phyloP scores from a whole-genome alignment of 1,140 invertebrate species.

The Laupala kohalensis region DNA sequence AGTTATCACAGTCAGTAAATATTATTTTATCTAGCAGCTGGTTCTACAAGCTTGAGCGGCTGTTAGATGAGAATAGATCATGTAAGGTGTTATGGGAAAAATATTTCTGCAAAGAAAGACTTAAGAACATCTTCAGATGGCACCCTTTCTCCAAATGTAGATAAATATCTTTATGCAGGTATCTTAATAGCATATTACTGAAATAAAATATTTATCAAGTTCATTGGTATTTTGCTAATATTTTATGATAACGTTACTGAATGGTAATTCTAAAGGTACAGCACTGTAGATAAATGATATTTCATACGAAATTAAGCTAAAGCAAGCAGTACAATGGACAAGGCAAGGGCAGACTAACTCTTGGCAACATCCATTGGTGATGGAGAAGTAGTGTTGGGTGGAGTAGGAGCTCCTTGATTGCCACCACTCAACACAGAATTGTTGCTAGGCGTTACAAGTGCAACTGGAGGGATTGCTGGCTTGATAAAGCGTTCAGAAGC shows the following conservation, averaged over 20 bases:
- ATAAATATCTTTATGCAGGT: background rate
- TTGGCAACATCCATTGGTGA: conserved; percentile 10
- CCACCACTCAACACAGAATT: conserved; percentile 1
- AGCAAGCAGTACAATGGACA: background rate
- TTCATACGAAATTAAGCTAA: background rate
- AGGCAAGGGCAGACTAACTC: conserved; percentile 5
- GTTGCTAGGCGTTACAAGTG: background rate
- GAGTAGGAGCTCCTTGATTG: conserved; percentile 2
- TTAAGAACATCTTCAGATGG: background rate
- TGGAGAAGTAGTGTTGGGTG: conserved; percentile 5
- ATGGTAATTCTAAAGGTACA: background rate
- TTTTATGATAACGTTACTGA: background rate
- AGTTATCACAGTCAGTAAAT: too few species aligned
- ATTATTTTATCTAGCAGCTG: too few species aligned
- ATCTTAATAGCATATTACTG: background rate
- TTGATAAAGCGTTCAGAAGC: conserved; percentile 13
- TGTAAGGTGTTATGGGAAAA: too few species aligned
- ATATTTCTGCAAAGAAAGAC: background rate
- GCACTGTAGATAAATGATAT: background rate
- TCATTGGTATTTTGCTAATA: background rate
- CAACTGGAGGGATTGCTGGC: conserved; percentile 10
- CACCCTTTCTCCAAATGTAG: background rate
- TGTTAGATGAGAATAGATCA: too few species aligned
- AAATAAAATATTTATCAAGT: background rate
- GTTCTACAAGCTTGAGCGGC: too few species aligned